Percentiles rank a stretch among this genome's conserved stretches.
phyloP scores from a whole-genome alignment of 2,797 vertebrate species.

The Esox masquinongy region DNA sequence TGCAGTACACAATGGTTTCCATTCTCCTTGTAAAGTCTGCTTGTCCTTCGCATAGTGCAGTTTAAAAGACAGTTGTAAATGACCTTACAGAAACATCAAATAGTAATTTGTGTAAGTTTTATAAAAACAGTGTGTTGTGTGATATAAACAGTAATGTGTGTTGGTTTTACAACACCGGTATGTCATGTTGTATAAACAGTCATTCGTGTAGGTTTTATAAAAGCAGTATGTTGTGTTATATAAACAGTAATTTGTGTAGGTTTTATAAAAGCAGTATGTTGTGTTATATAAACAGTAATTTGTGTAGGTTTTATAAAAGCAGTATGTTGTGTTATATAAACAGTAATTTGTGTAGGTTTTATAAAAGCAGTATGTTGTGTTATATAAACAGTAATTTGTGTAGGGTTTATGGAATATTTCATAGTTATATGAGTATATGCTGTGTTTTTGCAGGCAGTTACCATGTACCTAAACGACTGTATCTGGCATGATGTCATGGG shows the following conservation, averaged over 20 bases:
- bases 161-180: slow-evolving; percentile 20
- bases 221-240: slow-evolving; percentile 53
- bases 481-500: slow-evolving; percentile 43
- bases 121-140: slow-evolving; percentile 49
- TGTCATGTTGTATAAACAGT: slow-evolving; percentile 46
- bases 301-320: neutral
- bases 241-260: neutral
- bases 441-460: slow-evolving; percentile 32
- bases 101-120: neutral
- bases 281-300: slow-evolving; percentile 25
- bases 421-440: neutral
- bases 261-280: slow-evolving; percentile 47
- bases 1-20: slow-evolving; percentile 55
- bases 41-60: too few species aligned
- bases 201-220: neutral
- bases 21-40: neutral
- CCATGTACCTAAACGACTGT: slow-evolving; percentile 16
- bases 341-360: slow-evolving; percentile 1
- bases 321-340: slow-evolving; percentile 53
- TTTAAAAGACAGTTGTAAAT: neutral
- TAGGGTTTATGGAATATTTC: slow-evolving; percentile 13
- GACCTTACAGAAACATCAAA: too few species aligned
- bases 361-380: slow-evolving; percentile 54
- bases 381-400: neutral
- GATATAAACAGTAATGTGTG: neutral